Conservation (phyloP, 2,797 vertebrate species). For the Typhlichthys eigenmanni region DNA sequence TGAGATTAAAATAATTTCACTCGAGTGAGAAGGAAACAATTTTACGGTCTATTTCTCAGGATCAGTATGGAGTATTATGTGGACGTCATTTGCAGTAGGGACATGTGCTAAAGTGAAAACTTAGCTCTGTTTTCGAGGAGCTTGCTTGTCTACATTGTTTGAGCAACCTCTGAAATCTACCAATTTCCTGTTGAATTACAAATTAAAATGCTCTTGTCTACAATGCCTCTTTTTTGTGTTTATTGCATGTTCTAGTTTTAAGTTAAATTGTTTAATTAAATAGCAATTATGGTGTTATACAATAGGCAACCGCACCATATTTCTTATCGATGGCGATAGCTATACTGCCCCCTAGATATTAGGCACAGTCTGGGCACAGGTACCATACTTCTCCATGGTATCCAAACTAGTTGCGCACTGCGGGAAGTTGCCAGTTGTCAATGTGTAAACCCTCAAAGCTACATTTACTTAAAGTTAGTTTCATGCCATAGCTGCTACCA, state of each 20-base stretch:
- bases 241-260: not conserved
- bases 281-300: not conserved
- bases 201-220: slow-evolving; percentile 36
- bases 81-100: too few relatives aligned
- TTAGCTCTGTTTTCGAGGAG: not conserved
- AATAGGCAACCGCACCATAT: too few relatives aligned
- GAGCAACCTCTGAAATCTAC: slow-evolving; percentile 11
- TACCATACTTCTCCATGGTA: too few relatives aligned
- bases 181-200: slow-evolving; percentile 29
- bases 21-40: too few relatives aligned
- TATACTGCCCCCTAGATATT: too few relatives aligned
- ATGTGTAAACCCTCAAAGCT: too few relatives aligned
- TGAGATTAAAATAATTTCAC: too few relatives aligned
- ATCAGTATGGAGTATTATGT: slow-evolving; percentile 11
- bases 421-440: too few relatives aligned
- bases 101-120: not conserved
- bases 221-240: not conserved
- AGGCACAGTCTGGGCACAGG: too few relatives aligned
- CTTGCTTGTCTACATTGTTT: slow-evolving; percentile 6
- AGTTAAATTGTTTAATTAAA: not conserved
- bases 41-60: slow-evolving; percentile 24
- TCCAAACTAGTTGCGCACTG: too few relatives aligned
- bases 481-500: not conserved
- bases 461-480: too few relatives aligned
- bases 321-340: too few relatives aligned